Evolutionary conservation across 2,888 invertebrate genomes (phyloP).

Genomic region (Tholera decimalis): DNA sequence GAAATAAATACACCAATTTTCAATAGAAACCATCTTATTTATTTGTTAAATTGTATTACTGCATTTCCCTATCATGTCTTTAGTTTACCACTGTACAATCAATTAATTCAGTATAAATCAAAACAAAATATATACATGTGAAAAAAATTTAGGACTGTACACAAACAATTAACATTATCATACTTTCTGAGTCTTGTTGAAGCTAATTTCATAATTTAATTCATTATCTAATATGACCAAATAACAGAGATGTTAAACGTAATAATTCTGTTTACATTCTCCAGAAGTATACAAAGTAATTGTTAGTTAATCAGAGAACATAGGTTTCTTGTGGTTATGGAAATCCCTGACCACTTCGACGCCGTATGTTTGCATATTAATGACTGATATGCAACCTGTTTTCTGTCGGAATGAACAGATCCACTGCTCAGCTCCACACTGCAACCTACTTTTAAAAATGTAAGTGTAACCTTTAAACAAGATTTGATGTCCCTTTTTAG

Average conservation of each 20-base stretch:
- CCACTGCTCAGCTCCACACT: slow-evolving; percentile 88
- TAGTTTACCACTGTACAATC: not conserved
- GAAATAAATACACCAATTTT: slow-evolving; percentile 24
- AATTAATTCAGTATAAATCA: not conserved
- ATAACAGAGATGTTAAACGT: not conserved
- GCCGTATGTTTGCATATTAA: slow-evolving; percentile 87
- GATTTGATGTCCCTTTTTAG: slow-evolving; percentile 87
- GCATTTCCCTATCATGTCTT: not conserved
- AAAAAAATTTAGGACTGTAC: not conserved
- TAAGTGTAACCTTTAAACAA: slow-evolving; percentile 88
- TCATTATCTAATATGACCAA: not conserved
- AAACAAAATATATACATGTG: not conserved
- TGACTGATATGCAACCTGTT: slow-evolving; percentile 88
- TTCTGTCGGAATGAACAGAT: slow-evolving; percentile 86
- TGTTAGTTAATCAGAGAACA: slow-evolving; percentile 76
- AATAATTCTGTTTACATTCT: slow-evolving; percentile 20
- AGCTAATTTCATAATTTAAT: slow-evolving; percentile 18
- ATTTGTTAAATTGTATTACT: slow-evolving; percentile 12
- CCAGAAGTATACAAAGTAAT: slow-evolving; percentile 8
- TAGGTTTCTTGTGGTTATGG: slow-evolving; percentile 88
- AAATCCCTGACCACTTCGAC: slow-evolving; percentile 87
- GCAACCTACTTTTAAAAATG: slow-evolving; percentile 85
- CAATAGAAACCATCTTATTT: slow-evolving; percentile 15
- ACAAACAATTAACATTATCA: not conserved
- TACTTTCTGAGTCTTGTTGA: not conserved